A percentile compares a stretch with the other conserved stretches of the same genome.
phyloP scores from a whole-genome alignment of 2,888 invertebrate species.

The Agrotis exclamationis region DNA sequence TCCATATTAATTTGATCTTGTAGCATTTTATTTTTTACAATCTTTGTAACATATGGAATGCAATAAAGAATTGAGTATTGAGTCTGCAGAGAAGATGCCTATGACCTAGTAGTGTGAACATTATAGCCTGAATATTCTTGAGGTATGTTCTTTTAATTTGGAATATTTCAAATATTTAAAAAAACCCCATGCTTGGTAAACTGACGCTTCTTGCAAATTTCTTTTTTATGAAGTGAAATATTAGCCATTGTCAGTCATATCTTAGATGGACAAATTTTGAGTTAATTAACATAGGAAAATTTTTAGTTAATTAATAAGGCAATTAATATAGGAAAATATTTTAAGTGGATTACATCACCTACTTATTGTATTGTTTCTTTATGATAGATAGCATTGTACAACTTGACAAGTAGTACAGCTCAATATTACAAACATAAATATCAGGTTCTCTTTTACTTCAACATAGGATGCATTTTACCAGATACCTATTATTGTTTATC shows the following conservation, averaged over 20 bases:
- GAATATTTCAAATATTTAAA: not conserved
- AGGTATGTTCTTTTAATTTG: not conserved
- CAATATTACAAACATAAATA: not conserved
- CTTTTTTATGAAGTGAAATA: not conserved
- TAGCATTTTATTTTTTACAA: too few relatives aligned
- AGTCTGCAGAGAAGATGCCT: too few relatives aligned
- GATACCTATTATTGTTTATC: constrained; percentile 25
- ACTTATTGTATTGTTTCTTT: constrained; percentile 17
- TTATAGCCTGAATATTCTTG: too few relatives aligned
- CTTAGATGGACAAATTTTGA: not conserved
- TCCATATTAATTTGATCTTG: too few relatives aligned
- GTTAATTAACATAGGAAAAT: constrained; percentile 12
- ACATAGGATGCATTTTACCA: constrained; percentile 12
- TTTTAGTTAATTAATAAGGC: constrained; percentile 12
- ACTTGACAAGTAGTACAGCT: not conserved
- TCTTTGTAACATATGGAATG: too few relatives aligned
- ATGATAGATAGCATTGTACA: constrained; percentile 2
- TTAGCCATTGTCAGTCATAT: not conserved
- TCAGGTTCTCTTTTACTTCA: not conserved
- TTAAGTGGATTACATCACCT: constrained; percentile 12
- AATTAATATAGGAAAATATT: constrained; percentile 13
- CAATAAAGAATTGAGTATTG: too few relatives aligned
- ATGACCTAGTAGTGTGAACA: too few relatives aligned
- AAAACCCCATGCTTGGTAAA: not conserved
- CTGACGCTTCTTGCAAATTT: too few relatives aligned